Conservation (phyloP, 2,113 vertebrate species). For the Aviceda subcristata region DNA sequence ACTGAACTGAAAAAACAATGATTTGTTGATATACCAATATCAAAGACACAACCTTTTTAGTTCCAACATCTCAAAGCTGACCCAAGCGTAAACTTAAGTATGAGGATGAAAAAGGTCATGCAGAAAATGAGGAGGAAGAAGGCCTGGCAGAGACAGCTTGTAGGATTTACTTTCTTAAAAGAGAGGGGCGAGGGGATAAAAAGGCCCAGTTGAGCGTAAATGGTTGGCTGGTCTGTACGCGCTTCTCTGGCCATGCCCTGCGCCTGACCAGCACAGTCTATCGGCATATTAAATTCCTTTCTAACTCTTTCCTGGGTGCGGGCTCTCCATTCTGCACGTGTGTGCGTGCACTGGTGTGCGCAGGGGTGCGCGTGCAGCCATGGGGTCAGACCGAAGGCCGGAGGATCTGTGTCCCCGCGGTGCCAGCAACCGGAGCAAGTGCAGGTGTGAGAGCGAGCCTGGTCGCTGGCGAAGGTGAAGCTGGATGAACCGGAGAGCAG, state of each 20-base stretch:
- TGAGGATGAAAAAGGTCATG: neutral
- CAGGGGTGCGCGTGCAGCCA: neutral
- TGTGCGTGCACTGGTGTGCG: neutral
- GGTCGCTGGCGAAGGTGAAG: neutral
- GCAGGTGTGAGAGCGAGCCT: too few relatives aligned
- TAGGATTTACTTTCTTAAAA: neutral
- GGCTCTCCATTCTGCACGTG: neutral
- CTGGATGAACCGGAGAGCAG: neutral
- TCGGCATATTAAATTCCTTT: neutral
- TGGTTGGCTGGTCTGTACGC: too few relatives aligned
- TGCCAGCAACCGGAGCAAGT: neutral
- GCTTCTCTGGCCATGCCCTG: too few relatives aligned
- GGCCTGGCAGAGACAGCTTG: neutral
- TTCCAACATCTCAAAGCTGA: neutral
- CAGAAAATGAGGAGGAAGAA: neutral
- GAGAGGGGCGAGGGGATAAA: neutral
- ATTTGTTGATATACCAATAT: neutral
- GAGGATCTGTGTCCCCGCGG: rapidly evolving
- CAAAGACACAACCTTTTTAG: neutral
- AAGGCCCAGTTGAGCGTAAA: neutral
- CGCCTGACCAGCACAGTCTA: neutral
- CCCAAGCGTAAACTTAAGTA: neutral
- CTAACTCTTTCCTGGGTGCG: neutral
- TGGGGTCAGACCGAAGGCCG: neutral
- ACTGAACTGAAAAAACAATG: neutral